Evolutionary conservation across 2,888 invertebrate species (phyloP).

Genomic region (Petrolisthes manimaculis): DNA sequence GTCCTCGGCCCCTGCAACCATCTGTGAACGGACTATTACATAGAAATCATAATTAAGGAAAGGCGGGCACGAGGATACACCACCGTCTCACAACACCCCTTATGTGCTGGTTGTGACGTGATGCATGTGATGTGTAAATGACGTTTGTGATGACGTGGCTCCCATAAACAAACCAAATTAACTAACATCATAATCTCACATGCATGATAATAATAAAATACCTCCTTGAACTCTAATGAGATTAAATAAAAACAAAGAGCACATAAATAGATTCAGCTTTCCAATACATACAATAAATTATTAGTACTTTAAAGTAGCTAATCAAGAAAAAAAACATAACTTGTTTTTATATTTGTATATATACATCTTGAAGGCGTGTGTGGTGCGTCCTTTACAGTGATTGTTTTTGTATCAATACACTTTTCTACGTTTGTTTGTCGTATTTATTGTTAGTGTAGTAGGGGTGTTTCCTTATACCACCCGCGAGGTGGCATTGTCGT

Average conservation of each 20-base stretch:
- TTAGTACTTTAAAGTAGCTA: neutral
- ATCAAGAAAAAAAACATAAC: neutral
- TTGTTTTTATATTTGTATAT: too few species aligned
- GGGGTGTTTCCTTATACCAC: too few species aligned
- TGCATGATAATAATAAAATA: conserved; percentile 15
- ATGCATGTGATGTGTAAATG: neutral
- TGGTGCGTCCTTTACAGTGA: conserved; percentile 31
- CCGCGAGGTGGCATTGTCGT: too few species aligned
- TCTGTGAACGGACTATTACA: too few species aligned
- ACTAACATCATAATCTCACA: conserved; percentile 8
- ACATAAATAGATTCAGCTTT: neutral
- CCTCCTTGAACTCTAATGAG: neutral
- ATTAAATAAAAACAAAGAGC: conserved; percentile 5
- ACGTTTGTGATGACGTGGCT: conserved; percentile 6
- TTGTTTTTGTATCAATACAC: conserved; percentile 34
- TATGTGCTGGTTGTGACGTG: conserved; percentile 7
- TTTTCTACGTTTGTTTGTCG: conserved; percentile 37
- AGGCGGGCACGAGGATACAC: too few species aligned
- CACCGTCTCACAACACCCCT: too few species aligned
- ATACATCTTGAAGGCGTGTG: conserved; percentile 14
- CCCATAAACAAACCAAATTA: neutral
- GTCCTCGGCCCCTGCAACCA: too few species aligned
- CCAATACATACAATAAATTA: neutral
- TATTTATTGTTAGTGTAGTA: conserved; percentile 30
- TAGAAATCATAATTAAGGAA: too few species aligned